Evolutionary conservation across 2,113 vertebrate species (phyloP), one percentile per base, ranked within the genome.

Genomic region (Pardalotus punctatus): DNA sequence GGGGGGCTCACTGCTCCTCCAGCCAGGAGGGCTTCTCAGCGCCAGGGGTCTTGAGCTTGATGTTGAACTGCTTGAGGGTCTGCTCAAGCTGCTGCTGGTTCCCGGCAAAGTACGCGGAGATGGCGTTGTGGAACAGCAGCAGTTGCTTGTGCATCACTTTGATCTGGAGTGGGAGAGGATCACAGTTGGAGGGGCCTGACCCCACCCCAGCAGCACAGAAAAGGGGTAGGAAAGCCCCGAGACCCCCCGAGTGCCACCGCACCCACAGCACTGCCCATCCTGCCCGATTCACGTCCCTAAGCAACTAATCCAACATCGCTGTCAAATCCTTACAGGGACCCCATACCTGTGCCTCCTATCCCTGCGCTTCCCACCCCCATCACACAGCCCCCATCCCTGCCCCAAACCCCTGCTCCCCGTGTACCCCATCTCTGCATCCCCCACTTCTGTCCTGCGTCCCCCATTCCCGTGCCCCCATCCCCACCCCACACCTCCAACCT

Each of bases 141-240:
- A 99, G 98, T 97, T 99, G 99, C 97, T 99, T 99, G 96, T 99
- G 99, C 99, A 99, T 99, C 97, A 99, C 99, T 94, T 99, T 99
- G 91, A 99, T 98, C 99, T 99, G 98, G 33, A 65, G 7, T 10
- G 2, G 3, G 12, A 66, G 14, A 8, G 29, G 6, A 65, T 31
- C 25, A 6, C 10, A 5, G n/a, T 3, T 31, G 20, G 5, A 7
- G 35, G 5, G 15, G 17, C 17, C 24, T 29, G 25, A 35, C 24
- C 28, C 17, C 6, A 29, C 2, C n/a, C 51, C 65, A 35, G 21
- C 29, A 79, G 38, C 51, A 35, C 38, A 58, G 21, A 27, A 58
- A 38, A 66, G 29, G 38, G 29, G 14, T 14, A 28, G n/a, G 38
- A 67, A 89, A 60, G 38, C 45, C 31, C 67, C 23, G 47, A 67